Evolutionary conservation across 2,113 vertebrate species (phyloP).

Genomic region (Sylvietta virens): DNA sequence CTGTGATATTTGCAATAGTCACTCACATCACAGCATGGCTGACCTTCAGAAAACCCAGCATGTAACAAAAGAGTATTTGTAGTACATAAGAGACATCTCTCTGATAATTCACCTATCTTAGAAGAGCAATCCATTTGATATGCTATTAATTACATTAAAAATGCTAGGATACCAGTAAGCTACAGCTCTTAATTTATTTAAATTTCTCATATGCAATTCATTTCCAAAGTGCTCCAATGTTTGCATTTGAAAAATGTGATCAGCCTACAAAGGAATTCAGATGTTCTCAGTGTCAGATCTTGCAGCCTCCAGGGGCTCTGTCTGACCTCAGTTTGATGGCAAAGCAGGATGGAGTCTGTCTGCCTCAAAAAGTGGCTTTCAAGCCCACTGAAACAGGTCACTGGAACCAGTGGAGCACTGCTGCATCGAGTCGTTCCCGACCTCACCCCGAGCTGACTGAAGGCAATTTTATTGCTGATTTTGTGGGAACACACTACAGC

Average conservation of each 20-base stretch:
- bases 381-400: not conserved
- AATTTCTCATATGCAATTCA: not conserved
- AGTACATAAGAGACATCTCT: not conserved
- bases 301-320: not conserved
- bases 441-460: not conserved
- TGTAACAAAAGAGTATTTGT: not conserved
- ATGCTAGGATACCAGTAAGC: not conserved
- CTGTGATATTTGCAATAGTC: not conserved
- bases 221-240: not conserved
- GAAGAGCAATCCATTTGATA: not conserved
- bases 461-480: not conserved
- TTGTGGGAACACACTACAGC: not conserved
- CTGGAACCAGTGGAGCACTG: accelerated
- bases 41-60: not conserved
- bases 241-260: not conserved
- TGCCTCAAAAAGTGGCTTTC: not conserved
- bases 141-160: not conserved
- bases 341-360: not conserved
- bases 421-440: not conserved
- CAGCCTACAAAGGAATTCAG: not conserved
- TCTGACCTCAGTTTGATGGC: not conserved
- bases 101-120: not conserved
- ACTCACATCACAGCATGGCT: not conserved
- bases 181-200: conserved; percentile 13
- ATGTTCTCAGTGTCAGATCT: not conserved